Percentiles rank a stretch among this genome's conserved stretches.
phyloP scores from a whole-genome alignment of 2,113 vertebrate genomes.

The Pleuronectes platessa region DNA sequence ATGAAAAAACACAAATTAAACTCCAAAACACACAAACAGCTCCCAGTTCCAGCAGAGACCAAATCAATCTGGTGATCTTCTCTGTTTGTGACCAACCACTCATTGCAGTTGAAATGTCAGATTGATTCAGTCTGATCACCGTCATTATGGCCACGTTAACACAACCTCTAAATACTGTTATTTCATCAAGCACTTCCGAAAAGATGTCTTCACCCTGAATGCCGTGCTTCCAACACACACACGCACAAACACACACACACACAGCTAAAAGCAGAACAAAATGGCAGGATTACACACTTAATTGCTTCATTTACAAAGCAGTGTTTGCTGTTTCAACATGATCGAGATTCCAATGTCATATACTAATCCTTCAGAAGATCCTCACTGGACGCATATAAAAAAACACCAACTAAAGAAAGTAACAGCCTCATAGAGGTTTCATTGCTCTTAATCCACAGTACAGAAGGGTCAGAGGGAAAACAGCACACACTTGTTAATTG shows the following conservation, averaged over 20 bases:
- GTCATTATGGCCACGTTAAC: slow-evolving; percentile 42
- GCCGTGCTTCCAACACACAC: neutral
- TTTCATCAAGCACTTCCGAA: slow-evolving; percentile 54
- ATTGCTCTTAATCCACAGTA: too few relatives aligned
- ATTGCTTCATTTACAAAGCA: neutral
- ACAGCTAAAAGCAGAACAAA: neutral
- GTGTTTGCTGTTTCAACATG: neutral
- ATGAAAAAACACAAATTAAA: neutral
- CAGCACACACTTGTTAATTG: too few relatives aligned
- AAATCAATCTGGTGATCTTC: slow-evolving; percentile 3
- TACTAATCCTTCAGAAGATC: too few relatives aligned
- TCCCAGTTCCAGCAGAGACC: slow-evolving; percentile 16
- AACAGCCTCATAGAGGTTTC: too few relatives aligned
- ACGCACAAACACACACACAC: neutral
- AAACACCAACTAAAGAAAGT: too few relatives aligned
- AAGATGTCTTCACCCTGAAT: slow-evolving; percentile 33
- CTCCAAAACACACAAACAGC: slow-evolving; percentile 6
- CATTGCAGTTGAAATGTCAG: neutral
- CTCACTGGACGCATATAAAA: too few relatives aligned
- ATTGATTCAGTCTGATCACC: slow-evolving; percentile 54
- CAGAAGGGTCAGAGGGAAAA: too few relatives aligned
- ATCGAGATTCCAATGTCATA: neutral
- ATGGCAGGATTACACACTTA: neutral
- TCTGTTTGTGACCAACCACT: slow-evolving; percentile 13
- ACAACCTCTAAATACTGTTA: slow-evolving; percentile 52